Base-by-base conservation (phyloP, 2,113 vertebrate genomes). In the Thermophis baileyi region DNA sequence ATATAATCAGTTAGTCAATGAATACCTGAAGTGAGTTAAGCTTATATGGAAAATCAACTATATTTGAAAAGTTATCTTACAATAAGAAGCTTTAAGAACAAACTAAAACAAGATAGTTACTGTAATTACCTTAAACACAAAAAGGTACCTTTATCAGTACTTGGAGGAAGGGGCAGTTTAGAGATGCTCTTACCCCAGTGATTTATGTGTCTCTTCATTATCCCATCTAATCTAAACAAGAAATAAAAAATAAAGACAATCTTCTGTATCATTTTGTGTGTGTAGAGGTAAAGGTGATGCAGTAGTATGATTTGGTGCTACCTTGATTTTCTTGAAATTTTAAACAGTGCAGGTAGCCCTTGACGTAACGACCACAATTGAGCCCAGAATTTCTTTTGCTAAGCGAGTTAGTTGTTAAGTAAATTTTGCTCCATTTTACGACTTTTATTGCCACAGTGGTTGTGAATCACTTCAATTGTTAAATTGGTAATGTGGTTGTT, bases 111-210 rank as follows among this genome's bases (percentile, higher is more conserved):
- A 87, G 93, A 44, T 51, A 90, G 85, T 94, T 91, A 25, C 85
- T 87, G 87, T 55, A 93, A 90, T 93, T 91, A 95, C 93, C 90
- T 92, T 86, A 89, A 93, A 95, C 88, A 91, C 20, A 4, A 74
- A 57, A 92, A 93, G 90, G 1, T 12, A 93, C 69, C 18, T 50
- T 10, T 30, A 94, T 91, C 94, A 95, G 97, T 94, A 91, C 60
- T 88, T 74, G 91, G 93, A 55, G 55, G 55, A 7, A 57, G 95
- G 95, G 94, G 69, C 93, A 94, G 18, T 87, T 87, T 91, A 81
- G 92, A 92, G 94, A 60, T 50, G 4, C 6, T 94, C 87, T 91
- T 50, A 46, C 93, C 85, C 57, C 94, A 96, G 95, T 95, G 97
- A 95, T 88, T 87, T 93, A 6, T 91, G 69, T 4, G 10, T 30